Evolutionary conservation across 2,888 invertebrate genomes (phyloP), one percentile per base, ranked within the genome.

Genomic region (Stenchaetothrips biformis): DNA sequence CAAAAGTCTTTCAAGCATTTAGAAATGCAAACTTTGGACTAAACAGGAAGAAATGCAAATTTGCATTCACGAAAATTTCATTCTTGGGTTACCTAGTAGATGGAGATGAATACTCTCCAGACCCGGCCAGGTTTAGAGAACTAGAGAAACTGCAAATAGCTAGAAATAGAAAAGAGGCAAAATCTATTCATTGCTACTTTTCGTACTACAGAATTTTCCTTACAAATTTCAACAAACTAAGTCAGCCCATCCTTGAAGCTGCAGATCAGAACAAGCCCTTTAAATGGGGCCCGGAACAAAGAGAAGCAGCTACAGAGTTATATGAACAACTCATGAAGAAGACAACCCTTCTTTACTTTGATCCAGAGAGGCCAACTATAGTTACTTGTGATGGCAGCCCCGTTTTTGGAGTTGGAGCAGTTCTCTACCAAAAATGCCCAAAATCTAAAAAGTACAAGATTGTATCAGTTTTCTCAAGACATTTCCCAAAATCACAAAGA

Each of bases 31-130:
- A 62, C 18, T 62, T 62, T 62, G 62, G 62, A 18, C 9, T 62
- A 6, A 62, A 62, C 62, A 62, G 62, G 18, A 62, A 62, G 18
- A 62, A 62, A 62, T 62, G 62, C 62, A 62, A 62, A 62, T 62
- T 62, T 18, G 62, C 62, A 62, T 62, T 62, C 18, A 18, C 8
- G 18, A 18, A 16, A 62, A 16, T 62, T 6, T 62, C 62, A 8
- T 62, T 62, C 18, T 18, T 62, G 9, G 62, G 62, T 16, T 18
- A 62, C 18, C 18, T 62, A 18, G 62, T 62, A 6, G 18, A 18
- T 62, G 62, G 62, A 6, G 62, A 62, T 16, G 6, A 18, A 62
- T 62, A 62, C 18, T 62, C 6, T 6, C 62, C 62, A 16, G 62
- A 62, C 18, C 62, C 62, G 9, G 6, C 9, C 6, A 62, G 18